Evolutionary conservation across 1,140 invertebrate genomes (phyloP).

Genomic region (Brachionus asplanchnoidis): DNA sequence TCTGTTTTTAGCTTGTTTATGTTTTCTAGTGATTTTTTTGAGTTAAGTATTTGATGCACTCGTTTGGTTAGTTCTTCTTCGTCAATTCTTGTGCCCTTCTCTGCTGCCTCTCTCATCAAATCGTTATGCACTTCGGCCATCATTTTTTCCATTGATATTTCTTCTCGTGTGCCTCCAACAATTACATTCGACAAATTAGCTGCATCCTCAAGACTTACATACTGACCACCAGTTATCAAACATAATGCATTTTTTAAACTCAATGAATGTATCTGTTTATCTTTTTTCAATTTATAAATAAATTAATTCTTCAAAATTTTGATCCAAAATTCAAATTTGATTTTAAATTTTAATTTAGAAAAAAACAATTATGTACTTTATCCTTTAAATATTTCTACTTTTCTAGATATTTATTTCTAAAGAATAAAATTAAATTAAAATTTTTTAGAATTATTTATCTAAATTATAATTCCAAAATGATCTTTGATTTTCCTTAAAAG

Average conservation of each 20-base stretch:
- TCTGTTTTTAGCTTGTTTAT: not conserved
- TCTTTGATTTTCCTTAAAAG: too few relatives aligned
- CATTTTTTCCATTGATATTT: conserved; percentile 33
- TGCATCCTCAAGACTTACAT: not conserved
- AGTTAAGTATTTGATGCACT: conserved; percentile 24
- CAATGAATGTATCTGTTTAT: too few relatives aligned
- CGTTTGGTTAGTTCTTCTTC: conserved; percentile 9
- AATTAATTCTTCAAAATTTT: too few relatives aligned
- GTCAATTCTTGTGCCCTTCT: not conserved
- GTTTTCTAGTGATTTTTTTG: not conserved
- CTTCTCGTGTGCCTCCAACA: conserved; percentile 3
- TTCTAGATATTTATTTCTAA: too few relatives aligned
- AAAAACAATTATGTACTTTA: too few relatives aligned
- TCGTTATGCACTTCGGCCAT: conserved; percentile 36
- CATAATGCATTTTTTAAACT: not conserved
- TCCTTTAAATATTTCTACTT: too few relatives aligned
- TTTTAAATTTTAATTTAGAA: too few relatives aligned
- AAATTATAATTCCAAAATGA: too few relatives aligned
- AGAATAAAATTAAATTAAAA: too few relatives aligned
- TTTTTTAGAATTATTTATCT: too few relatives aligned
- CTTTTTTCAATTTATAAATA: not conserved
- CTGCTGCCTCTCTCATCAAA: not conserved
- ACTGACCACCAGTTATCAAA: conserved; percentile 40
- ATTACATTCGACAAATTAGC: conserved; percentile 17
- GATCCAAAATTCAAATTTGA: too few relatives aligned